phyloP scores from a whole-genome alignment of 2,888 invertebrate genomes.

The Eucera pruinosa region DNA sequence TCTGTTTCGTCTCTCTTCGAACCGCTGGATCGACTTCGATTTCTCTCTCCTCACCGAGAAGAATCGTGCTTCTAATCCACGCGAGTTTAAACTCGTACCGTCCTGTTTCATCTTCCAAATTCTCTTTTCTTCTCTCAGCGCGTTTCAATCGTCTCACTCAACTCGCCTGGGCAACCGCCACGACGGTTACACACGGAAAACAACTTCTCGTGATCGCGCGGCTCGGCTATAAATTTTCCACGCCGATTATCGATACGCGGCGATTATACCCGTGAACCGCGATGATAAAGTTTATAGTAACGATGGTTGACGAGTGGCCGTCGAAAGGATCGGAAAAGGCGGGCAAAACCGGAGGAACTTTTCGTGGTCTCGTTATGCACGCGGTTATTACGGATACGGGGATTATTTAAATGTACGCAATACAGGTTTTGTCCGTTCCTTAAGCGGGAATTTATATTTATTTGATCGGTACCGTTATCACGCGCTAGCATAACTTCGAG shows the following conservation, averaged over 20 bases:
- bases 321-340: conserved; percentile 35
- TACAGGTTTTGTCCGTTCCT: not conserved
- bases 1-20: not conserved
- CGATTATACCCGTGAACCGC: conserved; percentile 60
- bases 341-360: conserved; percentile 19
- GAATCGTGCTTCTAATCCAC: conserved; percentile 41
- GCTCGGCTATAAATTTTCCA: conserved; percentile 67
- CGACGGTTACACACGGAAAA: conserved; percentile 58
- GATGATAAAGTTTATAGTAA: conserved; percentile 65
- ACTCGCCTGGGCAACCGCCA: too few species aligned
- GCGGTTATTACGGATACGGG: conserved; percentile 21
- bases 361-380: not conserved
- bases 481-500: conserved; percentile 21
- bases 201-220: conserved; percentile 61
- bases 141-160: too few species aligned
- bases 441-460: conserved; percentile 30
- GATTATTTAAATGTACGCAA: conserved; percentile 41
- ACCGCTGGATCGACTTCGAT: not conserved
- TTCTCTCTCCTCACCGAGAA: conserved; percentile 1
- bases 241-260: conserved; percentile 63
- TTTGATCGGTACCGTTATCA: conserved; percentile 38
- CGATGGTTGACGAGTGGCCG: conserved; percentile 55
- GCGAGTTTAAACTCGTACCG: conserved; percentile 16
- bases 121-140: conserved; percentile 34
- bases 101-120: conserved; percentile 1